Evolutionary conservation across 2,113 vertebrate genomes (phyloP).

Genomic region (Rallus limicola): DNA sequence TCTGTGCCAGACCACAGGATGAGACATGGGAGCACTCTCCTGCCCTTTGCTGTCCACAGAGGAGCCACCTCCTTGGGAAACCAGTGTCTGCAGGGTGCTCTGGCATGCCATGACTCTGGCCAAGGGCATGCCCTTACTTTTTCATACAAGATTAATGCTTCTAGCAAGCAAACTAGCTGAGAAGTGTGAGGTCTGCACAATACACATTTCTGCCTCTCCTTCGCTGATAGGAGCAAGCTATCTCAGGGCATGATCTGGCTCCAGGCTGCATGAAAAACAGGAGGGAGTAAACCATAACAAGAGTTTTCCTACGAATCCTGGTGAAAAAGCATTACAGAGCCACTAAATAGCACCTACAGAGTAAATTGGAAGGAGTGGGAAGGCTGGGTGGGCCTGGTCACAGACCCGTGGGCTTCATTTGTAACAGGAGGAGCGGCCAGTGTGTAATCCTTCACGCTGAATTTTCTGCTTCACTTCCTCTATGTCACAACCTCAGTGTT

Average conservation of each 20-base stretch:
- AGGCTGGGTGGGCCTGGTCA: background rate
- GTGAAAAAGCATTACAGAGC: background rate
- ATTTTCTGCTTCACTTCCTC: slow-evolving; percentile 23
- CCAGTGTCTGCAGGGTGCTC: accelerated
- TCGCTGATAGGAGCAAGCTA: background rate
- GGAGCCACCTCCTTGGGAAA: background rate
- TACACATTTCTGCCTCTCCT: background rate
- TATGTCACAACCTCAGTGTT: background rate
- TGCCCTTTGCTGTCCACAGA: background rate
- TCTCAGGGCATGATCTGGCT: background rate
- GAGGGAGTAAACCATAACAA: background rate
- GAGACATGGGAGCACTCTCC: background rate
- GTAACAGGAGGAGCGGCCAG: background rate
- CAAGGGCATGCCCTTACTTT: background rate
- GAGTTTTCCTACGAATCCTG: background rate
- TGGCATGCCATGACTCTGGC: background rate
- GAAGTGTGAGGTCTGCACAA: background rate
- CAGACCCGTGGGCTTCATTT: background rate
- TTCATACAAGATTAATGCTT: background rate
- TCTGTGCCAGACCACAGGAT: background rate
- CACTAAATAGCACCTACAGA: background rate
- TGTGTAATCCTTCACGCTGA: background rate
- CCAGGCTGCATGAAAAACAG: background rate
- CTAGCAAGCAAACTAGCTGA: background rate
- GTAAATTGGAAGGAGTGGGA: background rate